Base-by-base conservation (phyloP, 2,113 vertebrate genomes). In the Nothocercus julius region DNA sequence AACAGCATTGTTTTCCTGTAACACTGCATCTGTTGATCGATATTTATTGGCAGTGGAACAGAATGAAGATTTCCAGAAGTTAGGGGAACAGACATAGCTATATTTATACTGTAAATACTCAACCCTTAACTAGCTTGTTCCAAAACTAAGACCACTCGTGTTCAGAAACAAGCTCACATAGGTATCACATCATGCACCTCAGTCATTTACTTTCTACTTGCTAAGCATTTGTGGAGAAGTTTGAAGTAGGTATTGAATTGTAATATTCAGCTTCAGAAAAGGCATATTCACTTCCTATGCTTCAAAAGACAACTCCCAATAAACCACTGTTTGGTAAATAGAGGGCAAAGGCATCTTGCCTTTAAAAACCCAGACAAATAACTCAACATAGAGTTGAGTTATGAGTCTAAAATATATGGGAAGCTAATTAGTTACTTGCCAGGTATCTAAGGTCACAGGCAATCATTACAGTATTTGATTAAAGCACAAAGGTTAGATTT, bases 251-350 rank as follows among this genome's bases (percentile, higher is more conserved):
- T 25, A 4, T 32, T 40, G 58, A 32, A 12, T 61, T 89, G 54
- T 53, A 66, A 5, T 36, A 8, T 56, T 87, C 16, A 18, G 15
- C 51, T n/a, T 49, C 24, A 59, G 1, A 11, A 27, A 75, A 20
- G 25, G 9, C 24, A 34, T 32, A 47, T 25, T 73, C 4, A 80
- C 7, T 53, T 62, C 70, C 38, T 38, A 9, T 19, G 9, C 13
- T 61, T 19, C 47, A 44, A 70, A 9, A 4, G 27, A 13, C 64
- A 44, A 34, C 6, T 38, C 72, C 5, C 0, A 0, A 24, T 9
- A 73, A 90, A 67, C 32, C 62, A 22, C 30, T 16, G 19, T n/a
- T 86, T 92, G 40, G 84, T 47, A 30, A 90, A 64, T 38, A 84
- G 54, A 67, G 18, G 25, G 66, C 44, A 69, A 74, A 77, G 10